Evolutionary conservation across 2,113 vertebrate genomes (phyloP).

Genomic region (Datnioides undecimradiatus): DNA sequence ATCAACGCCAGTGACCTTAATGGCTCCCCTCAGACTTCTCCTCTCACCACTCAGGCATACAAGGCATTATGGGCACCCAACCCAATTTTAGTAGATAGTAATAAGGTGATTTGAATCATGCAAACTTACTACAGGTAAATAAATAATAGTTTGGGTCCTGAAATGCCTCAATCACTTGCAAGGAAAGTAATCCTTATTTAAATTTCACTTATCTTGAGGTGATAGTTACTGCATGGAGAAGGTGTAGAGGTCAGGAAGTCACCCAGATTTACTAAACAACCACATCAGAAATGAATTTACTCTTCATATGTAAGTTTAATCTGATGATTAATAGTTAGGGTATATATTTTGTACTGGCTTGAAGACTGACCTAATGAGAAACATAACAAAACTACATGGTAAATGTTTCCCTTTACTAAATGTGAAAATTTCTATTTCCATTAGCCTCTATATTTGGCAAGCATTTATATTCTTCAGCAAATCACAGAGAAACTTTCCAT

Average conservation of each 20-base stretch:
- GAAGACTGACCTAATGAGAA: not conserved
- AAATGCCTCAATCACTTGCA: not conserved
- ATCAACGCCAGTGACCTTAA: slow-evolving; percentile 54
- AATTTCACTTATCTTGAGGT: too few relatives aligned
- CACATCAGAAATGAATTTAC: not conserved
- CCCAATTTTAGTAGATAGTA: not conserved
- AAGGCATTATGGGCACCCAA: slow-evolving; percentile 6
- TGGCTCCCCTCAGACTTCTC: slow-evolving; percentile 37
- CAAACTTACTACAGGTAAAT: not conserved
- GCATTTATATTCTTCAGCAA: slow-evolving; percentile 7
- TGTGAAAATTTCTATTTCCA: not conserved
- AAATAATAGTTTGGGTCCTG: not conserved
- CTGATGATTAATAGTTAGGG: not conserved
- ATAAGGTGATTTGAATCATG: not conserved
- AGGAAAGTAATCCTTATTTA: too few relatives aligned
- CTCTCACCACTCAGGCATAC: slow-evolving; percentile 4
- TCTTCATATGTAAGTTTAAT: not conserved
- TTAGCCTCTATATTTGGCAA: not conserved
- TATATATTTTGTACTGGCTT: not conserved
- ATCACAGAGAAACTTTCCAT: slow-evolving; percentile 20
- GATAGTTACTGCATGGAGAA: too few relatives aligned
- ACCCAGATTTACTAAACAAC: too few relatives aligned
- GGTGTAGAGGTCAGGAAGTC: too few relatives aligned
- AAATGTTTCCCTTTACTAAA: not conserved
- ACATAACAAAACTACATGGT: not conserved